Evolutionary conservation across 1,140 invertebrate species (phyloP).

Genomic region (Gryon sp.): DNA sequence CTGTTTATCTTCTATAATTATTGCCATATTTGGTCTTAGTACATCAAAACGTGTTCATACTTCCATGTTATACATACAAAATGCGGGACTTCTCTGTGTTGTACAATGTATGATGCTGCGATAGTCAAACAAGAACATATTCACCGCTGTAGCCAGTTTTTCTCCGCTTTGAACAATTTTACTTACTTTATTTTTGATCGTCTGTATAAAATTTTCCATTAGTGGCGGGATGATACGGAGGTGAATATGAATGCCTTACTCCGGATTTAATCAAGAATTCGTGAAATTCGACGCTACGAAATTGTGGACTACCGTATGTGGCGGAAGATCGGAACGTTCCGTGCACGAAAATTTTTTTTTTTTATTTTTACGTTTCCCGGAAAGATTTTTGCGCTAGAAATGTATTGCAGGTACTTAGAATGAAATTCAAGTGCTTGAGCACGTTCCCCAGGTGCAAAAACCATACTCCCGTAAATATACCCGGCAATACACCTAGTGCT

Average conservation of each 20-base stretch:
- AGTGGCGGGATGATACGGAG: slow-evolving; percentile 42
- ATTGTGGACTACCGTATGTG: no score
- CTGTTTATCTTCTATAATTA: slow-evolving; percentile 2
- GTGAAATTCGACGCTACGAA: neutral
- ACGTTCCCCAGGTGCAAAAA: no score
- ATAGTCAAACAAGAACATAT: slow-evolving; percentile 11
- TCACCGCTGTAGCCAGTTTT: neutral
- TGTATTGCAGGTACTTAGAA: no score
- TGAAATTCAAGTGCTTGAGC: no score
- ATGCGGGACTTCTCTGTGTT: slow-evolving; percentile 1
- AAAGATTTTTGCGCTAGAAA: no score
- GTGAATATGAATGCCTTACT: neutral
- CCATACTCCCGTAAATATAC: no score
- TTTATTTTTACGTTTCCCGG: no score
- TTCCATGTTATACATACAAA: slow-evolving; percentile 1
- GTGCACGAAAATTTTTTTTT: no score
- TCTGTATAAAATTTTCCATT: slow-evolving; percentile 52
- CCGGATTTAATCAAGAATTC: neutral
- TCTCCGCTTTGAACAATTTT: slow-evolving; percentile 8
- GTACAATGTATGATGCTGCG: neutral
- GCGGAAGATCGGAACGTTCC: no score
- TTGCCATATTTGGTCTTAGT: slow-evolving; percentile 4
- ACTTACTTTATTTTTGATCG: slow-evolving; percentile 3
- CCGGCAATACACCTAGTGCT: no score
- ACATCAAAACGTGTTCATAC: slow-evolving; percentile 11